phyloP scores from a whole-genome alignment of 2,113 vertebrate genomes.

The Drymodes brunneopygia region DNA sequence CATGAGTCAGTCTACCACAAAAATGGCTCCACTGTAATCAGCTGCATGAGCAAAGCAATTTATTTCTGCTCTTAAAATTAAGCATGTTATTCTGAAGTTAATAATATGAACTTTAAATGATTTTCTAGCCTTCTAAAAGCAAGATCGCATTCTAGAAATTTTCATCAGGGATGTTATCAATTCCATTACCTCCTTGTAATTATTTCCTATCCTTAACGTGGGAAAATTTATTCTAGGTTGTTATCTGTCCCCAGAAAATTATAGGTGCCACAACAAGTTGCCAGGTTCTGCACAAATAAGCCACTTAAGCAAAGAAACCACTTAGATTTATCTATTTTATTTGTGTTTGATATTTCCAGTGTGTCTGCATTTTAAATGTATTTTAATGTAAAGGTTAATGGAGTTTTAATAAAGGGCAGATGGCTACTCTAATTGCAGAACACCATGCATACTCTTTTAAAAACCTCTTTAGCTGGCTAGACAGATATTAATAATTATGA shows the following conservation, averaged over 20 bases:
- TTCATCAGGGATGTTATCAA: neutral
- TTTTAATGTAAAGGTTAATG: slow-evolving; percentile 74
- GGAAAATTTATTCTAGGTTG: neutral
- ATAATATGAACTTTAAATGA: neutral
- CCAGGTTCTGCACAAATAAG: neutral
- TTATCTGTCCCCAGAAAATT: neutral
- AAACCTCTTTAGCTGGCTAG: slow-evolving; percentile 75
- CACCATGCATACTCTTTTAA: slow-evolving; percentile 70
- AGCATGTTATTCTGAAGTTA: neutral
- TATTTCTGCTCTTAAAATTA: neutral
- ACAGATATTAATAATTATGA: slow-evolving; percentile 71
- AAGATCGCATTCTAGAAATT: neutral
- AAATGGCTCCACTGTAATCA: neutral
- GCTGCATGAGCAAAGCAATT: neutral
- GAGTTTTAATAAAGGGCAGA: slow-evolving; percentile 69
- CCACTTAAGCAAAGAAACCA: neutral
- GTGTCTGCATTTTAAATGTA: slow-evolving; percentile 61
- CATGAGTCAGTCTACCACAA: neutral
- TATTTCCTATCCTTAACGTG: neutral
- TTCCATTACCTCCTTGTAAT: neutral
- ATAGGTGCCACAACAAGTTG: neutral
- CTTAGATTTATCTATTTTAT: slow-evolving; percentile 46
- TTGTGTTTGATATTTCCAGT: slow-evolving; percentile 65
- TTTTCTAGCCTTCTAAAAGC: neutral
- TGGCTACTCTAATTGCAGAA: slow-evolving; percentile 57